phyloP scores from a whole-genome alignment of 2,797 vertebrate species.

The Ptychadena robeensis region DNA sequence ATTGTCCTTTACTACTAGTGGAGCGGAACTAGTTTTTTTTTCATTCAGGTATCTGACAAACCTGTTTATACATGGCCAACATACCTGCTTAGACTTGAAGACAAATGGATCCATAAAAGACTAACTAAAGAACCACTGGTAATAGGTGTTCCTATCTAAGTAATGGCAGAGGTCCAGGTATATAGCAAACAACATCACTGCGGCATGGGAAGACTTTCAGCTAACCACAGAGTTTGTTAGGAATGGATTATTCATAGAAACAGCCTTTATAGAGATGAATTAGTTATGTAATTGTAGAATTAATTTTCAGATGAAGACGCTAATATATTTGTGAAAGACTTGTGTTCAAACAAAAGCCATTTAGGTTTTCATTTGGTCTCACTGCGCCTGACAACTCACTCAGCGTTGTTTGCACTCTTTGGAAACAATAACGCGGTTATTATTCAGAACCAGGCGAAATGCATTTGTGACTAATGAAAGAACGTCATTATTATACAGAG shows the following conservation, averaged over 20 bases:
- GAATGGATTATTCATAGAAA: constrained; percentile 24
- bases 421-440: constrained; percentile 13
- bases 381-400: constrained; percentile 14
- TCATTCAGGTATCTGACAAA: background rate
- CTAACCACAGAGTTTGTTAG: background rate
- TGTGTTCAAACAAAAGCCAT: constrained; percentile 18
- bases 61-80: background rate
- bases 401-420: background rate
- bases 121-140: background rate
- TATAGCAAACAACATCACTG: fast-evolving
- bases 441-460: constrained; percentile 15
- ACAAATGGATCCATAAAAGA: constrained; percentile 6
- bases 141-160: constrained; percentile 24
- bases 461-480: background rate
- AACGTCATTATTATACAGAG: background rate
- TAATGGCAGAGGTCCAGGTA: constrained; percentile 44
- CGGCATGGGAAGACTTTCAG: background rate
- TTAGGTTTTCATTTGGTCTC: constrained; percentile 14
- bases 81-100: constrained; percentile 7
- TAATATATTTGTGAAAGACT: constrained; percentile 19
- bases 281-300: constrained; percentile 1
- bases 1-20: too few species aligned
- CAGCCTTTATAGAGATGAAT: constrained; percentile 35
- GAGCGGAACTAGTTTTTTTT: too few species aligned
- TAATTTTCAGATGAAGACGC: constrained; percentile 20